Evolutionary conservation across 2,113 vertebrate species (phyloP), one percentile per base, ranked within the genome.

Genomic region (Vimba vimba): DNA sequence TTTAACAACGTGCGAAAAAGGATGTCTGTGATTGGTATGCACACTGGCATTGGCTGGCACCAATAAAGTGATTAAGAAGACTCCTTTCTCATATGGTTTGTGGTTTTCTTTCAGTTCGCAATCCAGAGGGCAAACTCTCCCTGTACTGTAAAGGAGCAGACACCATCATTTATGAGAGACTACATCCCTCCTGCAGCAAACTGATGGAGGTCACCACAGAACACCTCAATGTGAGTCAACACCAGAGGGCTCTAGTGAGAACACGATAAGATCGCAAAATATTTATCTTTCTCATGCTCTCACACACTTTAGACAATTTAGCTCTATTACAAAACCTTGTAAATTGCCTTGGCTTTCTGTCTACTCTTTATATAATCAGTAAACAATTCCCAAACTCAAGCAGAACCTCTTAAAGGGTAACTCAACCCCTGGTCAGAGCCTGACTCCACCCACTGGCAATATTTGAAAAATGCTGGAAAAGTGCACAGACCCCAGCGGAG

Each of bases 61-160:
- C 12, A 15, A 25, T 77, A 55, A 30, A 78, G 11, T 30, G 27
- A 36, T 39, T 17, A 25, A 52, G 2, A 50, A 52, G 13, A 15
- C 10, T 77, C 30, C 6, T 23, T 76, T 33, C 27, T 66, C 62
- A 17, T 82, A 10, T 71, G 27, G 4, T 71, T 1, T 83, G 19
- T 83, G 0, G 43, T 3, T 87, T 21, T 89, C 17, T 11, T 64
- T 1, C 89, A 99, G 98, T 99, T 85, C 93, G 87, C 36, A 96
- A 94, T 88, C 97, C 98, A 7, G 96, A 97, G 79, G 95, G 96
- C 64, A 94, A 93, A 57, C 85, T 99, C 84, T 93, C 94, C 21
- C 93, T 99, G 39, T 97, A 96, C 93, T 99, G 98, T 93, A 99
- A 99, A 90, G 98, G 98, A 1, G 98, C 98, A 0, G 98, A 99